phyloP scores from a whole-genome alignment of 2,888 invertebrate species.

The Odontothrips loti region DNA sequence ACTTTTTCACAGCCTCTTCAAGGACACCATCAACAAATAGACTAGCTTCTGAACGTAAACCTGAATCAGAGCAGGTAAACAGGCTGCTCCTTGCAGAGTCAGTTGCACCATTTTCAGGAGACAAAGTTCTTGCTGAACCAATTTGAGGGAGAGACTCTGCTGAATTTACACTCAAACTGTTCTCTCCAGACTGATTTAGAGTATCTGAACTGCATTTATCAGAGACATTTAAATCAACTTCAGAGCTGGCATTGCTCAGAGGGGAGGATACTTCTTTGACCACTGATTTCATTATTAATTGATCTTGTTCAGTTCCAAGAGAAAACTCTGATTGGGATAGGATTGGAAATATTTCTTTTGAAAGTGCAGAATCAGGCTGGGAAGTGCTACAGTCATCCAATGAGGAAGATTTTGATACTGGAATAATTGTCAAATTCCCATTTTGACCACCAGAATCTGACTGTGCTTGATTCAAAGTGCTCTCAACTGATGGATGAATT shows the following conservation, averaged over 20 bases:
- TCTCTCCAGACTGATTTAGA: background rate
- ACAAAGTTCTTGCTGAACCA: background rate
- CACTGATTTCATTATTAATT: no score
- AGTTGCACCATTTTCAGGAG: background rate
- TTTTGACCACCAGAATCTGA: no score
- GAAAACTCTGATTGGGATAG: no score
- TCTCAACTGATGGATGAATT: no score
- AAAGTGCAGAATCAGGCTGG: no score
- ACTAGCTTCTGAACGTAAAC: background rate
- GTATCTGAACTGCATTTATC: background rate
- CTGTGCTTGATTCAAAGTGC: no score
- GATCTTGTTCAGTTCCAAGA: no score
- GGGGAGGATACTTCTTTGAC: background rate
- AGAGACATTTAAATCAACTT: background rate
- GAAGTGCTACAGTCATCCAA: no score
- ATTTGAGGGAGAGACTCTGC: background rate
- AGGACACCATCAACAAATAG: background rate
- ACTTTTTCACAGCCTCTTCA: slow-evolving; percentile 12
- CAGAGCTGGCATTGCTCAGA: background rate
- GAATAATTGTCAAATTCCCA: no score
- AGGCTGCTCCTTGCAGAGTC: background rate
- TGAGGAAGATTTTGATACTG: no score
- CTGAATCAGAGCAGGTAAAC: background rate
- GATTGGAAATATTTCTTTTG: no score
- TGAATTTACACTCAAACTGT: background rate